Base-by-base conservation (phyloP, 37 sponge, comb jelly and placozoan genomes). In the Geodia barretti region DNA sequence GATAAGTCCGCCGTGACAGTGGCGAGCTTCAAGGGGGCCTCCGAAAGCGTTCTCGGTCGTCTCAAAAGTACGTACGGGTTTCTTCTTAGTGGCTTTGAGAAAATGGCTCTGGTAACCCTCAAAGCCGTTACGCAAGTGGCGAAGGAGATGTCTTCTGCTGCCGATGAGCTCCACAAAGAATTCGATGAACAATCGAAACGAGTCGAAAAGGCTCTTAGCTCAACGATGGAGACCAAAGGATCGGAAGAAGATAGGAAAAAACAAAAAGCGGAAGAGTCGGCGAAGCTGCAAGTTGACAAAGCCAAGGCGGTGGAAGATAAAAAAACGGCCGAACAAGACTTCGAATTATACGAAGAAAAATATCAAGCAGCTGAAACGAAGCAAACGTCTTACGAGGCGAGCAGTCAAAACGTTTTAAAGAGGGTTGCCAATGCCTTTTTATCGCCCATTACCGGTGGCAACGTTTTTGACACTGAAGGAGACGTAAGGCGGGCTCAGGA, bases 1-100 rank as follows among this genome's bases (percentile, higher is more conserved):
- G 86, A 86, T 59, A 86, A 71, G 32, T 79, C 79, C 0, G 86
- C 79, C 9, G 66, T 78, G 30, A 86, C 86, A 3, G 60, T 78
- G 36, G 43, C 62, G 26, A 70, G 62, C 21, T 86, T 86, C 58
- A 71, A 79, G 74, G 5, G 59, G 59, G 74, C 86, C 7, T 70
- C 86, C 30, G n/a, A 67, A 25, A 87, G 29, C 40, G 43, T 87
- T 74, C 26, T 87, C 2, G 69, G 1, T 1, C 63, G 38, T 21
- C 70, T 87, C 24, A 67, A 87, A 41, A 34, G 54, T 31, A 79
- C 87, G 3, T 87, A 87, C 54, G 59, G 66, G 30, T 87, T 36
- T 41, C 69, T 87, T 3, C 61, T 87, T 2, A 76, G 74, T 54
- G 70, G 70, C 29, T 41, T 77, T 3, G 86, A 85, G n/a, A 73